These are phyloP conservation scores for Eristalis arbustorum DNA, from an alignment of 2,888 invertebrate genomes.

Conservation along the genomic window DNA sequence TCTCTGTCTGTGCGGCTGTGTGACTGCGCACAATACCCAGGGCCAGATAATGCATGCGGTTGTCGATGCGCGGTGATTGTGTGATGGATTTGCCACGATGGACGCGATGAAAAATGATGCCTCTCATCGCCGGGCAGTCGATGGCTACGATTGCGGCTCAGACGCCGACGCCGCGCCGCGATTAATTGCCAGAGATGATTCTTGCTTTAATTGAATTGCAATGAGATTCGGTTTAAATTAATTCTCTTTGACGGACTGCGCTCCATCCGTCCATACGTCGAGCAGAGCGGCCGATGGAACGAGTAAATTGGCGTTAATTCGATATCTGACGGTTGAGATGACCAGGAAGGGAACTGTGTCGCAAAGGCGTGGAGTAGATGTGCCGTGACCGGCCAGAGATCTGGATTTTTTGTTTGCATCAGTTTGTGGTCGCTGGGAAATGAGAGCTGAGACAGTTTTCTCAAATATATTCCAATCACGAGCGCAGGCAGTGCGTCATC, in stretches of 20 bases:
- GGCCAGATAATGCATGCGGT: constrained; percentile 42
- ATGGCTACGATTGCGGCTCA: too few relatives aligned
- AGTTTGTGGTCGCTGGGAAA: too few relatives aligned
- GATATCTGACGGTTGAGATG: constrained; percentile 1
- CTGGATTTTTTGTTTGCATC: neutral
- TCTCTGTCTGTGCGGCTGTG: constrained; percentile 3
- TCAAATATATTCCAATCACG: too few relatives aligned
- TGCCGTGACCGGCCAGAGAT: neutral
- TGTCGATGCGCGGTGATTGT: constrained; percentile 32
- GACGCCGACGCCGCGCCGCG: neutral
- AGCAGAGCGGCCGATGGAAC: neutral
- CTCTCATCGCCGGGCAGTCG: constrained; percentile 24
- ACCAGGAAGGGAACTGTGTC: neutral
- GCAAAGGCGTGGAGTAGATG: neutral
- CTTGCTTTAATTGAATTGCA: constrained; percentile 66
- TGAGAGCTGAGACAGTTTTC: too few relatives aligned
- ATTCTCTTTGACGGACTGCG: constrained; percentile 40
- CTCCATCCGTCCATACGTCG: neutral
- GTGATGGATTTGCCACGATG: constrained; percentile 53
- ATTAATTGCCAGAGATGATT: constrained; percentile 61
- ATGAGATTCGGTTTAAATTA: constrained; percentile 63
- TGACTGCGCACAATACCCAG: neutral
- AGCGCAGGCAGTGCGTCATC: too few relatives aligned
- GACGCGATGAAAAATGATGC: constrained; percentile 49
- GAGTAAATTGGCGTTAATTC: constrained; percentile 39